Evolutionary conservation across 2,797 vertebrate species (phyloP), one percentile per base, ranked within the genome.

Genomic region (Rhyacichthys aspro): DNA sequence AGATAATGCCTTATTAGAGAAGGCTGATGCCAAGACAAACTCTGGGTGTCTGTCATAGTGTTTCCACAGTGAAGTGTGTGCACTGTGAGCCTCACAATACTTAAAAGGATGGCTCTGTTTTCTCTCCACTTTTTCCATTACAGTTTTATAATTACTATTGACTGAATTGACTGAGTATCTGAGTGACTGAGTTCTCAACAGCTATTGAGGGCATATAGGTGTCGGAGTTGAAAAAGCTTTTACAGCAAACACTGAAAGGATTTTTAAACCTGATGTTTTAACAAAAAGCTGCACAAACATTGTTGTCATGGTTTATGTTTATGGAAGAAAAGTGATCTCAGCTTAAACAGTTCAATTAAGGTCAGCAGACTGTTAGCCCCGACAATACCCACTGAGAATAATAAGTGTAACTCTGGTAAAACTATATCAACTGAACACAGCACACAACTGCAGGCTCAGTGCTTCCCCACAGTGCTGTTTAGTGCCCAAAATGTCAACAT

Each of bases 401-500:
- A 28, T 28, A 28, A 28, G 23, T 28, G 23, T 28, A 28, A 28
- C 23, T 28, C 23, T 28, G 23, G 23, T 6, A 28, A 28, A 28
- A 28, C 23, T 28, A 5, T 28, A 28, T 28, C 23, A 28, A 28
- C 23, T 28, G 7, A 28, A 28, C 23, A 28, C 23, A 28, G 23
- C 23, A 28, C 23, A 28, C 23, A 28, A 28, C 4, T 5, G 23
- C 23, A 28, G 23, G 23, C 23, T 2, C 23, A 28, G 23, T 28
- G 2, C 23, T 28, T 28, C 43, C 52, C 49, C 14, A 33, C 14
- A 11, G 15, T 19, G 52, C 41, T 46, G 52, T 66, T 67, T 67
- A 63, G 59, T 64, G 39, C 38, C 48, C 16, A 54, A 45, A 84
- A 79, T 66, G 59, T 72, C 68, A 63, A 58, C 70, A 50, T 72